Base-by-base conservation (phyloP, 2,797 vertebrate genomes). In the Sparus aurata region DNA sequence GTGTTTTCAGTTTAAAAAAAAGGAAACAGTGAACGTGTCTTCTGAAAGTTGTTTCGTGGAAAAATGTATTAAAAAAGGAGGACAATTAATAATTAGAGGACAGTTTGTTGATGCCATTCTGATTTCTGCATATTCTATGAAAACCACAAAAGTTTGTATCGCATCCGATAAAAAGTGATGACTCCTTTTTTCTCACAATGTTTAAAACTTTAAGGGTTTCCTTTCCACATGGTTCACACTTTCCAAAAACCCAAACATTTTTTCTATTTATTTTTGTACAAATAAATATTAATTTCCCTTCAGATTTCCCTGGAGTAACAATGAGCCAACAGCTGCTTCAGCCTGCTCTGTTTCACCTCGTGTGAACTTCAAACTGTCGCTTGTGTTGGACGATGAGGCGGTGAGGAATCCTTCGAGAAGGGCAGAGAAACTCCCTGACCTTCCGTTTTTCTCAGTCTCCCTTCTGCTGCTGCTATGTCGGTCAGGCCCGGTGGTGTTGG, bases 391-490 rank as follows among this genome's bases (percentile, higher is more conserved):
- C 34, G 61, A 87, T 84, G 66, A 77, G 88, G 80, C 61, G 5
- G 17, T 5, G 58, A 82, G 63, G 80, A 82, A 69, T 85, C 74
- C 50, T 73, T 75, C 6, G 60, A 47, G 73, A 84, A 79, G 62
- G 69, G 78, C 72, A 82, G 78, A 90, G 62, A 87, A 93, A 92
- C 89, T 93, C 88, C 77, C 71, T 83, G 87, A 90, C 87, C 91
- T 90, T 85, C 75, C 30, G 49, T 59, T 86, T 86, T 89, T 79
- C 80, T 83, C 58, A 22, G 57, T 86, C 70, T 83, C 65, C 71
- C 75, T 66, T 23, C 69, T 76, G 87, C 88, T 66, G 30, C 69
- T 76, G 87, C 88, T 91, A 69, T 81, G 90, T 84, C 70, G 71
- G 90, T 90, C 85, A 79, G 78, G 74, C 69, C 80, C 25, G 69